These are phyloP conservation scores for Chrysaora quinquecirrha DNA, from an alignment of 30 jellyfish, hydroid and myxozoan genomes.

Conservation along the genomic window DNA sequence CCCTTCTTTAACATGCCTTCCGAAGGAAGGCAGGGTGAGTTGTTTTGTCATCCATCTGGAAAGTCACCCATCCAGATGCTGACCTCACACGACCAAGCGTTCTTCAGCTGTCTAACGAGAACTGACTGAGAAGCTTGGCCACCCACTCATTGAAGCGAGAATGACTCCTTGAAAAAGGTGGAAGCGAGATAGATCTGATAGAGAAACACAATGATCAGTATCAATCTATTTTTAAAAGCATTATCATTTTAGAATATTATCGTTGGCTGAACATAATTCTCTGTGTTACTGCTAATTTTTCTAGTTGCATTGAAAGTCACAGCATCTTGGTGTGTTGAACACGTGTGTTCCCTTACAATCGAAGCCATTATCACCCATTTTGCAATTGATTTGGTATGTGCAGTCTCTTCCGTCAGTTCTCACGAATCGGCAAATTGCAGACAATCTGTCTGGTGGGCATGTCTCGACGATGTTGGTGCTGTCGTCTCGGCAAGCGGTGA, in stretches of 20 bases:
- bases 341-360: neutral
- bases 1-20: too few species aligned
- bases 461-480: neutral
- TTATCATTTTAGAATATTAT: too few species aligned
- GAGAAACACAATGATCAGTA: neutral
- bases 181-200: neutral
- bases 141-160: too few species aligned
- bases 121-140: too few species aligned
- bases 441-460: neutral
- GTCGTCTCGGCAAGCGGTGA: neutral
- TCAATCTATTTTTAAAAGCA: neutral
- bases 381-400: neutral
- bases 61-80: too few species aligned
- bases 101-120: too few species aligned
- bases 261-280: too few species aligned
- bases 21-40: too few species aligned
- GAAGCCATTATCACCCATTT: neutral
- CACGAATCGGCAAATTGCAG: neutral
- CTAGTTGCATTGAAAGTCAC: neutral
- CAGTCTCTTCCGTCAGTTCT: slow-evolving; percentile 9
- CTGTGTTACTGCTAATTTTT: neutral
- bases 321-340: neutral
- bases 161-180: too few species aligned
- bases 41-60: too few species aligned
- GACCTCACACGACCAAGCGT: too few species aligned